phyloP scores from a whole-genome alignment of 2,888 invertebrate species.

The Vanessa cardui region DNA sequence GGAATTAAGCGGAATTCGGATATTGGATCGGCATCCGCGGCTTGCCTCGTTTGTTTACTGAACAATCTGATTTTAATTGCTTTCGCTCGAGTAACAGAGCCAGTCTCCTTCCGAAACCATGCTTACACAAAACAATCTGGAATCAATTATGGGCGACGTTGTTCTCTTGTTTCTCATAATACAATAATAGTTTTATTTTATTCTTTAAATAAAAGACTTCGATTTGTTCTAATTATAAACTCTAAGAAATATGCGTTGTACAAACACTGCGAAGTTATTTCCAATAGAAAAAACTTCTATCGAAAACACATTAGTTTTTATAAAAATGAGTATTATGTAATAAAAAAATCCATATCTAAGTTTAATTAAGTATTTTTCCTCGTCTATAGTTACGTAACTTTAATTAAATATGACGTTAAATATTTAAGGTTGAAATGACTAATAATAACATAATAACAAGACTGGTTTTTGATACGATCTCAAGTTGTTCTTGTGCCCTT shows the following conservation, averaged over 20 bases:
- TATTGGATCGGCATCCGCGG: slow-evolving; percentile 71
- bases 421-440: background rate
- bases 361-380: background rate
- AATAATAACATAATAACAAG: background rate
- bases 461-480: slow-evolving; percentile 14
- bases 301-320: no score
- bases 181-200: background rate
- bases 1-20: slow-evolving; percentile 61
- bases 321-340: no score
- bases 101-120: slow-evolving; percentile 18
- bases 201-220: background rate
- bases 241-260: no score
- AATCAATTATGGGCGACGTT: slow-evolving; percentile 1
- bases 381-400: background rate
- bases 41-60: slow-evolving; percentile 60
- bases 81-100: slow-evolving; percentile 47
- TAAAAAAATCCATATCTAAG: background rate
- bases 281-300: no score
- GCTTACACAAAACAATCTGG: background rate
- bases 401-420: background rate
- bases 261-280: no score
- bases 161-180: background rate
- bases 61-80: slow-evolving; percentile 75
- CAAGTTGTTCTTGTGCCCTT: slow-evolving; percentile 18
- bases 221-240: no score